Evolutionary conservation across 2,797 vertebrate genomes (phyloP).

Genomic region (Sphenodon punctatus): DNA sequence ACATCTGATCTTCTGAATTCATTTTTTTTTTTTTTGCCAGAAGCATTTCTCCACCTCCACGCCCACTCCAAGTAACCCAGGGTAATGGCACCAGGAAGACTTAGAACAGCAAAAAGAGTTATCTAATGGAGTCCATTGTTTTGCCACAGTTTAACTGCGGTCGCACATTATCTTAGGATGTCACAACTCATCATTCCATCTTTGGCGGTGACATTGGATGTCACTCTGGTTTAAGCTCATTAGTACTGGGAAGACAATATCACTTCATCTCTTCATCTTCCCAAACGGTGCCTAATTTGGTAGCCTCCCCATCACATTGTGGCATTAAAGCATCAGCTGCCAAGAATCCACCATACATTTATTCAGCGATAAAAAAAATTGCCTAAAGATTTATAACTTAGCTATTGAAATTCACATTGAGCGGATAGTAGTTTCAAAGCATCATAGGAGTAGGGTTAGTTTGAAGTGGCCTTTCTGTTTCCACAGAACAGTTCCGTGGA

Average conservation of each 20-base stretch:
- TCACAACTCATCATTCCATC: neutral
- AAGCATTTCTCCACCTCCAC: too few relatives aligned
- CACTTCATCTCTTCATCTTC: neutral
- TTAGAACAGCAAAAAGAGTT: neutral
- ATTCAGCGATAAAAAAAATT: neutral
- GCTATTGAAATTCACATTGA: neutral
- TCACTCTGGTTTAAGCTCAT: conserved; percentile 2
- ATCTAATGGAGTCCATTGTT: neutral
- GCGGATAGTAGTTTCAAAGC: neutral
- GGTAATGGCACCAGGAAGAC: fast-evolving
- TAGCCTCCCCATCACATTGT: neutral
- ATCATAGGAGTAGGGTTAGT: too few relatives aligned
- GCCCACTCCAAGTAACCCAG: neutral
- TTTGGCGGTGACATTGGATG: neutral
- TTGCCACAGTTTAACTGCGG: neutral
- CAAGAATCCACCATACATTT: conserved; percentile 28
- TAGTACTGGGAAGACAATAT: neutral
- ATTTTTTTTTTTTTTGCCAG: conserved; percentile 12
- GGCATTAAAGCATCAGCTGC: neutral
- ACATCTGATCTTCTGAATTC: conserved; percentile 43
- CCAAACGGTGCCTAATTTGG: neutral
- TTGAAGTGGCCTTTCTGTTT: too few relatives aligned
- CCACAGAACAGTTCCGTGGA: too few relatives aligned
- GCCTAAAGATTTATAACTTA: conserved; percentile 23
- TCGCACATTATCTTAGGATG: neutral